phyloP scores from a whole-genome alignment of 2,888 invertebrate genomes.

The Hoplodrina blanda region DNA sequence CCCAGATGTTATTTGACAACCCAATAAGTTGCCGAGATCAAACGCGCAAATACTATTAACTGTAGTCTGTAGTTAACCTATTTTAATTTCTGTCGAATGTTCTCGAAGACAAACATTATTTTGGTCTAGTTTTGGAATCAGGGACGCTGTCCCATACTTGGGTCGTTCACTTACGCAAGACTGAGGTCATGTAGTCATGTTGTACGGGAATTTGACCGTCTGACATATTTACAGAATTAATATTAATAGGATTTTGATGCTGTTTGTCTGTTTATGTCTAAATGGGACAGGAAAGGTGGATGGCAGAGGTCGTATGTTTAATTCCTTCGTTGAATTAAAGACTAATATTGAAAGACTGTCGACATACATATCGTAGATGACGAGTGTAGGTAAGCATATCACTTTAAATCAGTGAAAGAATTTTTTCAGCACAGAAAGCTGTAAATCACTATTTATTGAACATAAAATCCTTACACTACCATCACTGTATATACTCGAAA shows the following conservation, averaged over 20 bases:
- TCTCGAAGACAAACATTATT: conserved; percentile 38
- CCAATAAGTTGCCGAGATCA: conserved; percentile 43
- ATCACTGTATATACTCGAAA: too few species aligned
- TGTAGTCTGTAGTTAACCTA: conserved; percentile 45
- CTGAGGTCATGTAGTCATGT: not conserved
- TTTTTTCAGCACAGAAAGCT: too few species aligned
- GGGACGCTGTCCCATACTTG: conserved; percentile 21
- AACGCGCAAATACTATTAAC: conserved; percentile 40
- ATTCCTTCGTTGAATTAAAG: not conserved
- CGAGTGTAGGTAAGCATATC: too few species aligned
- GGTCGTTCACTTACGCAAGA: conserved; percentile 21
- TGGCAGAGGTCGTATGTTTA: conserved; percentile 8
- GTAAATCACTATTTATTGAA: too few species aligned
- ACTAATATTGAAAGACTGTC: not conserved
- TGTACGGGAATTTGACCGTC: conserved; percentile 35
- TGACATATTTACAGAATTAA: conserved; percentile 43
- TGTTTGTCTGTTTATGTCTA: conserved; percentile 6
- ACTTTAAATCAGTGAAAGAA: too few species aligned
- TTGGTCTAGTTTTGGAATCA: conserved; percentile 37
- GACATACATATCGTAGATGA: too few species aligned
- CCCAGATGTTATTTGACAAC: conserved; percentile 55
- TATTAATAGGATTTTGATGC: conserved; percentile 39
- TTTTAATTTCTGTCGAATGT: conserved; percentile 32
- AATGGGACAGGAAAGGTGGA: conserved; percentile 7
- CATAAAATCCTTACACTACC: too few species aligned